phyloP scores from a whole-genome alignment of 2,888 invertebrate species.

The Sclerodermus sp. region DNA sequence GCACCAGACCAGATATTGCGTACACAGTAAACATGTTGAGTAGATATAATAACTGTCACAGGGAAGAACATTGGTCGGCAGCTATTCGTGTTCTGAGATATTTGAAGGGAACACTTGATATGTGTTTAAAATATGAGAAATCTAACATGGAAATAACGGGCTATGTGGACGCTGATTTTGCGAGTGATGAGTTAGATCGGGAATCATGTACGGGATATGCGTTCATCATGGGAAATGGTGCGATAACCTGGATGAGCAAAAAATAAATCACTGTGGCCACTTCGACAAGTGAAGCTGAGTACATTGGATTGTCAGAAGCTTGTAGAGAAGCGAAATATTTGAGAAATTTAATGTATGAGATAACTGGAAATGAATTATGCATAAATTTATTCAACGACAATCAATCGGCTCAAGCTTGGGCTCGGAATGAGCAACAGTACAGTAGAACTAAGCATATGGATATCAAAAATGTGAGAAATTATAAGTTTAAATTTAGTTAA shows the following conservation, averaged over 20 bases:
- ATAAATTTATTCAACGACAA: not conserved
- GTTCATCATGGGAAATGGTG: constrained; percentile 2
- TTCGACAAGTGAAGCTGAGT: constrained; percentile 9
- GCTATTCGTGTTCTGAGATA: constrained; percentile 8
- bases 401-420: not conserved
- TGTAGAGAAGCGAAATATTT: constrained; percentile 5
- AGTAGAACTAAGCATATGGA: not conserved
- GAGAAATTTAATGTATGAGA: not conserved
- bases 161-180: constrained; percentile 3
- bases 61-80: constrained; percentile 2
- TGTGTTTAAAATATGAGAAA: not conserved
- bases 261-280: constrained; percentile 15
- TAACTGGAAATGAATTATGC: not conserved
- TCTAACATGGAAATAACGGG: not conserved
- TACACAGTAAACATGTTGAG: not conserved
- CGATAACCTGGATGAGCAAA: constrained; percentile 13
- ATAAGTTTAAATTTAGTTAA: not conserved
- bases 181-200: not conserved
- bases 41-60: not conserved
- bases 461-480: not conserved
- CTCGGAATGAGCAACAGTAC: not conserved
- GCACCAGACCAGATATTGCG: constrained; percentile 8
- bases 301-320: constrained; percentile 8
- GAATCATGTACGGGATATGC: constrained; percentile 11
- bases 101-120: not conserved